Base-by-base conservation (phyloP, 1,140 invertebrate genomes). In the Aradophagus sp. region DNA sequence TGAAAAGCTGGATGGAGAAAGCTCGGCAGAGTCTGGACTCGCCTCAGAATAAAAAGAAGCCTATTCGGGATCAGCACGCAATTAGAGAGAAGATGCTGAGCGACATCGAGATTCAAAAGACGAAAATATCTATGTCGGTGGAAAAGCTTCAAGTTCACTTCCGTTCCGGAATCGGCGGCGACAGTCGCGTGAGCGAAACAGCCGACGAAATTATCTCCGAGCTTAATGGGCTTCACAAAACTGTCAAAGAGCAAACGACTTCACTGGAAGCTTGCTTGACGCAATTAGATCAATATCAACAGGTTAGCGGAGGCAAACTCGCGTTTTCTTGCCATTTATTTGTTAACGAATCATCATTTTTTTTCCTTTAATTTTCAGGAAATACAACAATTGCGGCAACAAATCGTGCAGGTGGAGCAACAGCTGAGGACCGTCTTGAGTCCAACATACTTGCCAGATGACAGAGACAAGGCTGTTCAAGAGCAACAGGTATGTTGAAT, bases 91-190 rank as follows among this genome's bases (percentile, higher is more conserved):
- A 96, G 83, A 91, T 95, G 78, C 80, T 95, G 20, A 92, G 92
- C 56, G 95, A 97, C 74, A 91, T 96, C 39, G 89, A 93, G 44
- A 95, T 95, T 68, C 95, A 97, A 83, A 94, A 93, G 80, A 95
- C 93, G 0, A 97, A 97, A 86, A 93, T 98, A 48, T 89, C 89
- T 20, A 91, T 97, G 73, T 94, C 95, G n/a, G 90, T 97, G 56
- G 95, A 97, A 78, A 97, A 97, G 85, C 88, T 98, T 41, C 91
- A 94, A 87, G 91, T 96, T 47, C 95, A 97, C 84, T 97, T 96
- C 88, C 91, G 92, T 16, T 90, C 93, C 35, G 93, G 93, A 23
- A 90, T 95, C 82, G 90, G 90, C 73, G 91, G 92, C 14, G 93
- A 95, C 75, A 89, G 89, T 48, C 91, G 91, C 58, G 90, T 96